These are phyloP conservation scores for Smutsia gigantea DNA, from an alignment of 2,797 vertebrate genomes.

Conservation along the genomic window DNA sequence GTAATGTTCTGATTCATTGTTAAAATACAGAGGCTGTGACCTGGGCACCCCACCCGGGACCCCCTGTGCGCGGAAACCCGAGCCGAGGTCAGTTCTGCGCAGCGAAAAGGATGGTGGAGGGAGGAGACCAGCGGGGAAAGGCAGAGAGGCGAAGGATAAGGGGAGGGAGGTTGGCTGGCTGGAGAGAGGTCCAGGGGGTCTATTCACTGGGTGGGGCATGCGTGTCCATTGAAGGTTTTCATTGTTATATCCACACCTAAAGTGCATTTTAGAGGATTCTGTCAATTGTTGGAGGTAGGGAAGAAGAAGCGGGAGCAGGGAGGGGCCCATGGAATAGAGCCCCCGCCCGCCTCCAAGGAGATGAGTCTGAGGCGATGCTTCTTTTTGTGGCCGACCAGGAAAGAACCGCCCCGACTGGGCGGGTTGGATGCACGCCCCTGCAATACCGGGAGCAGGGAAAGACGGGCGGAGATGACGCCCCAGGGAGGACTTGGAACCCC, in stretches of 20 bases:
- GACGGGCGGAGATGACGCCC: neutral
- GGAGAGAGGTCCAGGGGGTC: constrained; percentile 24
- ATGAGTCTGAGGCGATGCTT: neutral
- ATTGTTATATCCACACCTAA: neutral
- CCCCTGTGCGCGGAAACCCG: constrained; percentile 14
- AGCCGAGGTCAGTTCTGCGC: constrained; percentile 43
- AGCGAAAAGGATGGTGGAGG: neutral
- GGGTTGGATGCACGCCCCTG: neutral
- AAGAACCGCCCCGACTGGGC: constrained; percentile 25
- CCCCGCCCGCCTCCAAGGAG: neutral
- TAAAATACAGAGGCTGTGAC: constrained; percentile 72
- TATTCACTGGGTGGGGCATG: constrained; percentile 43
- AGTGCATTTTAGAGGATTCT: constrained; percentile 1
- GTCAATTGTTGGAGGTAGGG: neutral
- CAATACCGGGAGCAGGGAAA: neutral
- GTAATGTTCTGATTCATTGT: constrained; percentile 80
- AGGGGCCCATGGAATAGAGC: neutral
- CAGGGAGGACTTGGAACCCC: neutral
- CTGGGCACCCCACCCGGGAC: neutral
- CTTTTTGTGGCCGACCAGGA: neutral
- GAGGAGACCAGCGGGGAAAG: neutral
- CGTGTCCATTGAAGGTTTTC: neutral
- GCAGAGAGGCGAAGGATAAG: neutral
- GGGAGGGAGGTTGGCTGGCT: neutral
- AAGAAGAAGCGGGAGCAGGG: neutral